Conservation (phyloP, 2,888 invertebrate species). For the Tachina fera region DNA sequence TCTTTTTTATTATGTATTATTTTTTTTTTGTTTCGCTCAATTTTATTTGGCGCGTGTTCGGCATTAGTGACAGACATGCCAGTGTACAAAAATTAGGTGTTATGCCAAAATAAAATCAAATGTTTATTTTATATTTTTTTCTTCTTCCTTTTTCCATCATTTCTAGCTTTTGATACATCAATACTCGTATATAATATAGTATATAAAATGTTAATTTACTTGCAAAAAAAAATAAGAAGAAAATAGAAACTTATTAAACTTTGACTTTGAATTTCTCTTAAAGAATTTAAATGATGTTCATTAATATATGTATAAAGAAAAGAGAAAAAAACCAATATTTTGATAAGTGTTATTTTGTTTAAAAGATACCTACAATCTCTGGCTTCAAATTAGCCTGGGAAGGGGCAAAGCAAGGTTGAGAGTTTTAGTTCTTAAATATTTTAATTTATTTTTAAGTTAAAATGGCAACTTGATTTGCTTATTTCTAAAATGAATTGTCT, state of each 20-base stretch:
- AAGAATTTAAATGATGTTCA: background rate
- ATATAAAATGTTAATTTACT: background rate
- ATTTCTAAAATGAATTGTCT: too few species aligned
- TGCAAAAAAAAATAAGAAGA: background rate
- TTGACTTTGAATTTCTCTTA: background rate
- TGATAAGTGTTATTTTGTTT: too few species aligned
- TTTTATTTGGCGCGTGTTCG: slow-evolving; percentile 65
- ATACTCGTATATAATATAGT: background rate
- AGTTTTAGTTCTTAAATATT: too few species aligned
- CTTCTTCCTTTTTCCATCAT: background rate
- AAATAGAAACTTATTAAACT: slow-evolving; percentile 1
- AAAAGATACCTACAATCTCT: too few species aligned
- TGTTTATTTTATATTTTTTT: slow-evolving; percentile 2
- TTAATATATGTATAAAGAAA: background rate
- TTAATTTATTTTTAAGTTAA: too few species aligned
- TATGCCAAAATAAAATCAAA: slow-evolving; percentile 48
- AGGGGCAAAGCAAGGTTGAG: too few species aligned
- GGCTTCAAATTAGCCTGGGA: too few species aligned
- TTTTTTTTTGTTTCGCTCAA: slow-evolving; percentile 27
- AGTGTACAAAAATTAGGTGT: slow-evolving; percentile 61
- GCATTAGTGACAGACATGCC: slow-evolving; percentile 70
- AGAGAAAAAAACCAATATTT: too few species aligned
- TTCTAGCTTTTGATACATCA: slow-evolving; percentile 14
- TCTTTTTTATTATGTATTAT: too few species aligned
- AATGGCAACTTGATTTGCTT: too few species aligned